phyloP scores from a whole-genome alignment of 2,888 invertebrate genomes.

The Prostheceraeus crozeri region DNA sequence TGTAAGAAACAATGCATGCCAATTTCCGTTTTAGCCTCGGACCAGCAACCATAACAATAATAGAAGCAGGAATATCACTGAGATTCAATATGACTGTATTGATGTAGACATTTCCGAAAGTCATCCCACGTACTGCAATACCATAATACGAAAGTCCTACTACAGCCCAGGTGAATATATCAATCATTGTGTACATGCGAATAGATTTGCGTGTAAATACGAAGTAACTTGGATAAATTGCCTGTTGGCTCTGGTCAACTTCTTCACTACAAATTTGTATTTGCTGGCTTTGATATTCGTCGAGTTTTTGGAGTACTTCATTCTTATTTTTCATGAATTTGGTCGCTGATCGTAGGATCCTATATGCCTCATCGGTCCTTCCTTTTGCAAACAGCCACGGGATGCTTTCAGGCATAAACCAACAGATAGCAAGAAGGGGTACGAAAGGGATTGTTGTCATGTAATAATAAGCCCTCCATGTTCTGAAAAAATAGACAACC shows the following conservation, averaged over 20 bases:
- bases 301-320: too few relatives aligned
- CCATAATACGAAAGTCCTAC: slow-evolving; percentile 29
- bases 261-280: too few relatives aligned
- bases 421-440: slow-evolving; percentile 21
- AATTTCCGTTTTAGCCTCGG: too few relatives aligned
- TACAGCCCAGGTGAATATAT: slow-evolving; percentile 22
- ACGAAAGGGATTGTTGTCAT: slow-evolving; percentile 33
- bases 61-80: slow-evolving; percentile 32
- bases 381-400: slow-evolving; percentile 29
- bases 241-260: too few relatives aligned
- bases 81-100: slow-evolving; percentile 23
- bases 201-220: too few relatives aligned
- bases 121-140: not conserved
- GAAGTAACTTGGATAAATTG: too few relatives aligned
- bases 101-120: slow-evolving; percentile 25
- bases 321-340: too few relatives aligned
- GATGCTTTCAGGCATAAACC: slow-evolving; percentile 31
- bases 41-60: too few relatives aligned
- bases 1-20: too few relatives aligned
- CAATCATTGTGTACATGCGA: too few relatives aligned
- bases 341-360: slow-evolving; percentile 13
- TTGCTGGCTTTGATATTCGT: too few relatives aligned
- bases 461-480: slow-evolving; percentile 29
- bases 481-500: slow-evolving; percentile 29
- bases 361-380: slow-evolving; percentile 15